A percentile compares a stretch with the other conserved stretches of the same genome.
Evolutionary conservation across 2,113 vertebrate genomes (phyloP).

Genomic region (Nerophis lumbriciformis): DNA sequence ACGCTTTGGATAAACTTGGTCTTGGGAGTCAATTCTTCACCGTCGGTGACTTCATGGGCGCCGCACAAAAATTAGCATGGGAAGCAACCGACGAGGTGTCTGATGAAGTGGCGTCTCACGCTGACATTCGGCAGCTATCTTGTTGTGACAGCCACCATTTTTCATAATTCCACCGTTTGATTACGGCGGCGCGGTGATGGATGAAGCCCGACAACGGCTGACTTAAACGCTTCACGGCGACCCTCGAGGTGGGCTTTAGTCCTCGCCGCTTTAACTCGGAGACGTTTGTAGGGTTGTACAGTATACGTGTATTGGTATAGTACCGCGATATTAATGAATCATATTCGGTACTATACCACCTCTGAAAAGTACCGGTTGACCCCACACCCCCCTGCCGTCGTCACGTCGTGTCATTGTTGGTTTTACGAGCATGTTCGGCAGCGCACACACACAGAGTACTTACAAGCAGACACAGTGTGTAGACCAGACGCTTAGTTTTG

Average conservation of each 20-base stretch:
- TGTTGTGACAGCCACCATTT: slow-evolving; percentile 68
- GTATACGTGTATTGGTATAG: background rate
- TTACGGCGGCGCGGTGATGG: slow-evolving; percentile 62
- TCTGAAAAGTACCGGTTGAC: too few relatives aligned
- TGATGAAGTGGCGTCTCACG: slow-evolving; percentile 32
- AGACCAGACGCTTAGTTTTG: too few relatives aligned
- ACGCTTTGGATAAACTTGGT: slow-evolving; percentile 23
- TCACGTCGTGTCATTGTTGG: too few relatives aligned
- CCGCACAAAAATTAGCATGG: slow-evolving; percentile 40
- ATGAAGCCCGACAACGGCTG: slow-evolving; percentile 53
- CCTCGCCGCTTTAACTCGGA: background rate
- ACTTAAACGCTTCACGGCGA: slow-evolving; percentile 33
- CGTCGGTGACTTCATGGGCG: slow-evolving; percentile 3
- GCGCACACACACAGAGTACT: too few relatives aligned
- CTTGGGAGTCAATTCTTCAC: slow-evolving; percentile 1
- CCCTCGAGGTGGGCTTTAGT: slow-evolving; percentile 7
- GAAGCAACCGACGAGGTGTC: slow-evolving; percentile 3
- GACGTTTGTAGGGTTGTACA: background rate
- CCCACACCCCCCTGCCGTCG: too few relatives aligned
- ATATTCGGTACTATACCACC: too few relatives aligned
- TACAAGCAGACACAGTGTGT: too few relatives aligned
- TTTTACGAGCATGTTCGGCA: too few relatives aligned
- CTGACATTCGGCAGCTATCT: slow-evolving; percentile 48
- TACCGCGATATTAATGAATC: too few relatives aligned
- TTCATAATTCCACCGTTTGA: slow-evolving; percentile 70